Percentiles rank a stretch among this genome's conserved stretches.
phyloP scores from a whole-genome alignment of 2,888 invertebrate species.

The Chloroclysta siterata region DNA sequence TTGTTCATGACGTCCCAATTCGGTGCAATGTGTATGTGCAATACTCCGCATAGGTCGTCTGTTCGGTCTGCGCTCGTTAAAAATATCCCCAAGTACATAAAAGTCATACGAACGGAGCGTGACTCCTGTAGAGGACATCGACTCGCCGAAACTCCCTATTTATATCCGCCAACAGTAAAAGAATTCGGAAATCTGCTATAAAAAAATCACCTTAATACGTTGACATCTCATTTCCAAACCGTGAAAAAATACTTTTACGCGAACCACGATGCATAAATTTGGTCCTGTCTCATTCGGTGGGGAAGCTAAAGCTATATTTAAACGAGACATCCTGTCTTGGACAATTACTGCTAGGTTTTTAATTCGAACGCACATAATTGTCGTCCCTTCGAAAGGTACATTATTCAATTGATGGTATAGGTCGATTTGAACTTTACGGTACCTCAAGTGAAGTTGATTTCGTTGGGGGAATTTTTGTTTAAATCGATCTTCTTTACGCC shows the following conservation, averaged over 20 bases:
- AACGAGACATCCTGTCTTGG: constrained; percentile 56
- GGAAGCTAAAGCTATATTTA: constrained; percentile 47
- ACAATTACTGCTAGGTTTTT: constrained; percentile 40
- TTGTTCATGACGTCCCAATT: not conserved
- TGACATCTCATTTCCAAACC: constrained; percentile 22
- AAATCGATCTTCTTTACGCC: no score
- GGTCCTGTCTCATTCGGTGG: constrained; percentile 44
- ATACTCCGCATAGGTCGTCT: not conserved
- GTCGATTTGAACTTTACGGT: constrained; percentile 5
- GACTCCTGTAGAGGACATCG: constrained; percentile 35
- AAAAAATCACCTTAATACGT: constrained; percentile 8
- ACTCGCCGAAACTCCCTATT: constrained; percentile 36
- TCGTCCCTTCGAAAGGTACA: constrained; percentile 16
- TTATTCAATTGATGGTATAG: constrained; percentile 21
- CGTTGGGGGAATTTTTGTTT: not conserved
- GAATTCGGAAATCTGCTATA: constrained; percentile 16
- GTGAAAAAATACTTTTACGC: constrained; percentile 31
- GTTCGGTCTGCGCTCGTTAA: constrained; percentile 8
- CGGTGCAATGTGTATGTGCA: not conserved
- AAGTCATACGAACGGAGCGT: constrained; percentile 33
- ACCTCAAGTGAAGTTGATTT: no score
- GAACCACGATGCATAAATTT: constrained; percentile 41
- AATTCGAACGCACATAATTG: constrained; percentile 38
- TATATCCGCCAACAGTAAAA: constrained; percentile 22
- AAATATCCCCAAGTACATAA: constrained; percentile 36